These are phyloP conservation scores for Drosophila cyrtoloma DNA, from an alignment of 2,888 invertebrate species.

Conservation along the genomic window DNA sequence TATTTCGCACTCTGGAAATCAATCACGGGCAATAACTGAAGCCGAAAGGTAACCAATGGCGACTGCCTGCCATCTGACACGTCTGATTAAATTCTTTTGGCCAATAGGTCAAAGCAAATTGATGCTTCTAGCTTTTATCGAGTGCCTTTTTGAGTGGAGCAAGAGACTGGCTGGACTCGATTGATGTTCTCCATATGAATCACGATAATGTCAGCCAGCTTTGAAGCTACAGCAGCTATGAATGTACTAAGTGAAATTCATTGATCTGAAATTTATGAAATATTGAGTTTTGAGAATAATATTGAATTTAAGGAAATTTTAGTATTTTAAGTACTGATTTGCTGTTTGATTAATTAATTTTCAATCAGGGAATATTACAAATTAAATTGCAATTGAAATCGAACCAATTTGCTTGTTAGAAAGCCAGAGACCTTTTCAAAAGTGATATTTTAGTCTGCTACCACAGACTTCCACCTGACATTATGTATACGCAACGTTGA, in stretches of 20 bases:
- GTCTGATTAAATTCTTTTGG: slow-evolving; percentile 53
- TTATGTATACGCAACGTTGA: slow-evolving; percentile 53
- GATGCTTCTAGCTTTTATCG: slow-evolving; percentile 22
- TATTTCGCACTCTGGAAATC: slow-evolving; percentile 46
- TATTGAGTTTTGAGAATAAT: background rate
- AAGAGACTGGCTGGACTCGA: slow-evolving; percentile 28
- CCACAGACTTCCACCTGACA: slow-evolving; percentile 3
- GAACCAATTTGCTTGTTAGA: background rate
- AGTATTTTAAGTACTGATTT: background rate
- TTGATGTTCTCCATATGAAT: slow-evolving; percentile 59
- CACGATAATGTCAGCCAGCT: slow-evolving; percentile 20
- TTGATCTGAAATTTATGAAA: background rate
- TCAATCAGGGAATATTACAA: slow-evolving; percentile 2
- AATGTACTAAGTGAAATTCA: slow-evolving; percentile 23
- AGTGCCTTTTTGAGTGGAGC: slow-evolving; percentile 24
- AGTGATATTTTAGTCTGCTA: background rate
- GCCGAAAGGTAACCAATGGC: slow-evolving; percentile 55
- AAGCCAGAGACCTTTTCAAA: background rate
- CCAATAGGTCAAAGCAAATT: slow-evolving; percentile 46
- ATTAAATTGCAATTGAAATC: slow-evolving; percentile 8
- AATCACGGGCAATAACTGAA: slow-evolving; percentile 58
- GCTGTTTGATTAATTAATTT: background rate
- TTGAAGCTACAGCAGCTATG: slow-evolving; percentile 8
- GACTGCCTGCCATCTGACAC: slow-evolving; percentile 32
- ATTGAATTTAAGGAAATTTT: background rate